These are phyloP conservation scores for Electrona antarctica DNA, from an alignment of 2,113 vertebrate species.

Conservation along the genomic window DNA sequence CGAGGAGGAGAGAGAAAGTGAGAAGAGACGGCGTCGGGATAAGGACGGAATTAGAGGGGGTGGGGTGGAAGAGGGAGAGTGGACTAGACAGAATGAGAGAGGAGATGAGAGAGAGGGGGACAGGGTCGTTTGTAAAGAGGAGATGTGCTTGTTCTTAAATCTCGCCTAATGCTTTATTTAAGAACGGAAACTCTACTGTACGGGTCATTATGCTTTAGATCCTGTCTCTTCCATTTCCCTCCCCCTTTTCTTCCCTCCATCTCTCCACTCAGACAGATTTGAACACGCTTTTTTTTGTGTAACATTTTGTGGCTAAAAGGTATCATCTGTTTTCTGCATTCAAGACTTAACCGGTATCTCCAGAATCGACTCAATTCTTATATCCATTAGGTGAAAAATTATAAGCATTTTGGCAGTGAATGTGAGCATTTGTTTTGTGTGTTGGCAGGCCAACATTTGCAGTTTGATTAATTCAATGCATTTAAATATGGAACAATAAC, in stretches of 20 bases:
- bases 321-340: constrained; percentile 5
- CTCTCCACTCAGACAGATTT: constrained; percentile 16
- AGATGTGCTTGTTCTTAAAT: constrained; percentile 44
- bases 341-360: neutral
- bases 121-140: constrained; percentile 32
- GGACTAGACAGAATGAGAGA: neutral
- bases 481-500: no score
- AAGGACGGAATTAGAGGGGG: neutral
- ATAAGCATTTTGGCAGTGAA: neutral
- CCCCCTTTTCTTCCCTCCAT: constrained; percentile 6
- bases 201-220: constrained; percentile 30
- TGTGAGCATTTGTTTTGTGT: neutral
- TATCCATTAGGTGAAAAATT: no score
- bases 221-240: constrained; percentile 18
- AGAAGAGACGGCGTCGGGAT: neutral
- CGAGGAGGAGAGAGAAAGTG: no score
- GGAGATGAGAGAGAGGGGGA: neutral
- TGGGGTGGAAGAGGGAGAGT: neutral
- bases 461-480: no score
- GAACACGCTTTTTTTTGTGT: constrained; percentile 35
- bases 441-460: neutral
- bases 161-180: constrained; percentile 45
- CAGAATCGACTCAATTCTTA: no score
- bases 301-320: constrained; percentile 23
- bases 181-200: constrained; percentile 21